Evolutionary conservation across 2,113 vertebrate species (phyloP), one percentile per base, ranked within the genome.

Genomic region (Cynoglossus semilaevis): DNA sequence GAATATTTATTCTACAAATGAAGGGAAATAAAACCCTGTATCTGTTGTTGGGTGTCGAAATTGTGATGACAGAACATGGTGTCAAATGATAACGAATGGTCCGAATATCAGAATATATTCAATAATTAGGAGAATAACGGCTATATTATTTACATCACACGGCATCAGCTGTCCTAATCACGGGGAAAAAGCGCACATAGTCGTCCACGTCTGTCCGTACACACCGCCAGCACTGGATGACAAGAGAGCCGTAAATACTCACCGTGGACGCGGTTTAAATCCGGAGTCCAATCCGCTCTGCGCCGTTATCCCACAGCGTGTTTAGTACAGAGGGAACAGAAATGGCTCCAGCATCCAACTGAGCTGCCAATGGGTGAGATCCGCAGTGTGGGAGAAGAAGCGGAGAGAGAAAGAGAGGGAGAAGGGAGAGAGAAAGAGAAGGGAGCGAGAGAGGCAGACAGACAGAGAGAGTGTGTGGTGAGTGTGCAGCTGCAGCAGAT

Each of bases 401-500:
- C 22, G 11, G 44, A 46, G n/a, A 17, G 1, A 15, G 44, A 46
- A n/a, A 10, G 9, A 4, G 44, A 46, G 10, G n/a, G 15, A 45
- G 43, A 15, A 10, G 15, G 15, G 22, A 9, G 43, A 17, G 43
- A 15, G 43, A 29, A 6, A 43, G 42, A 43, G 14, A 14, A n/a
- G n/a, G n/a, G 7, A n/a, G 42, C 5, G 42, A 7, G 6, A 7
- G 42, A 46, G 7, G 15, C 8, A 46, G 44, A 40, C 37, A 7
- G 12, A 40, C 9, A 41, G 43, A 16, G 38, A 17, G 43, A 19
- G 45, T 18, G 45, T 41, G 38, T n/a, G 37, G 69, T 62, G 71
- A 79, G 74, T 73, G 73, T 64, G 79, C 79, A 79, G 88, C 76
- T 80, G 87, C 85, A 7, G 81, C 79, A 84, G 78, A 80, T 81